Evolutionary conservation across 1,140 invertebrate genomes (phyloP).

Genomic region (Asbolus verrucosus): DNA sequence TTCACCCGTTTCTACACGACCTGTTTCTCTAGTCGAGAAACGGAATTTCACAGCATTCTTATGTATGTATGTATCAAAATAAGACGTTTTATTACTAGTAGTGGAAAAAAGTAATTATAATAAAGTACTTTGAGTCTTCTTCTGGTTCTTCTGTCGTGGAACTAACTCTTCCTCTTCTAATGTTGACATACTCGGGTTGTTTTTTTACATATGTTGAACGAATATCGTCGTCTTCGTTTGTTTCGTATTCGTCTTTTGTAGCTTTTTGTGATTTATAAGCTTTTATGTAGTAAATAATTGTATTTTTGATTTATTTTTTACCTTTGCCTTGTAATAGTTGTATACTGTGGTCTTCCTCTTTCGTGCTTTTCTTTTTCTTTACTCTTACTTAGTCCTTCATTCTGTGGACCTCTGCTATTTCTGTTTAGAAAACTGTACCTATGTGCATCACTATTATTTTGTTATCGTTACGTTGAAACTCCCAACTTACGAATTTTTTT

Average conservation of each 20-base stretch:
- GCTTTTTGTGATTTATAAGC: conserved; percentile 43
- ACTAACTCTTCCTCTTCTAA: conserved; percentile 71
- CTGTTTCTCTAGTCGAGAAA: no score
- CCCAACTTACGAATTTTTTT: conserved; percentile 25
- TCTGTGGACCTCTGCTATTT: conserved; percentile 78
- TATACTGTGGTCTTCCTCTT: conserved; percentile 73
- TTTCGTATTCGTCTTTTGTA: conserved; percentile 52
- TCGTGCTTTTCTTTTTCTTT: conserved; percentile 63
- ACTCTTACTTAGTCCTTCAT: conserved; percentile 72
- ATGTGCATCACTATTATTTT: not conserved
- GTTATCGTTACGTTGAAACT: not conserved
- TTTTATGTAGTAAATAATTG: not conserved
- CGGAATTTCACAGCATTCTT: no score
- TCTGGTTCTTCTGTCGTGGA: conserved; percentile 62
- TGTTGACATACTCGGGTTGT: conserved; percentile 74
- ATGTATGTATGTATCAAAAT: no score
- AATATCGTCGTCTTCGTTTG: conserved; percentile 34
- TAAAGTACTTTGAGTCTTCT: conserved; percentile 22
- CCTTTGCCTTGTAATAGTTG: conserved; percentile 67
- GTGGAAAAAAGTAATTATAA: no score
- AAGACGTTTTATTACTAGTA: no score
- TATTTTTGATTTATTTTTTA: conserved; percentile 51
- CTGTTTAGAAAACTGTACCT: conserved; percentile 65
- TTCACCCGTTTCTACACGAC: no score
- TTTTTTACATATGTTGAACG: conserved; percentile 33